Evolutionary conservation across 2,797 vertebrate genomes (phyloP).

Genomic region (Manis crassicaudata): DNA sequence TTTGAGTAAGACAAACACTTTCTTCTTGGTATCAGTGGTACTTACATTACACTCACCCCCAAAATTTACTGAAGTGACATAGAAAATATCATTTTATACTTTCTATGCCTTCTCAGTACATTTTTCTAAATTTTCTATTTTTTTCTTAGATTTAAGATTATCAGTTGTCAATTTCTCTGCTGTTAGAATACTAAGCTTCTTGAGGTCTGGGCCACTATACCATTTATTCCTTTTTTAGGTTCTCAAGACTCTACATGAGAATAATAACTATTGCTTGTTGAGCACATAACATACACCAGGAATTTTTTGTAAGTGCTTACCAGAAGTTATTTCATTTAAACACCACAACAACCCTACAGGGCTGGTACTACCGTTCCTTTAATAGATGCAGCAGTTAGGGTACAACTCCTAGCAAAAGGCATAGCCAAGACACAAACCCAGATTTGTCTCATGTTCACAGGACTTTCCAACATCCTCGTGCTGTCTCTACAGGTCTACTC

Average conservation of each 20-base stretch:
- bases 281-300: not conserved
- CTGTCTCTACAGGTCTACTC: not conserved
- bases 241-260: not conserved
- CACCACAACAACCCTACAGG: not conserved
- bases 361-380: not conserved
- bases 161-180: not conserved
- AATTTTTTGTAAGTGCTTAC: not conserved
- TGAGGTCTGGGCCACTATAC: not conserved
- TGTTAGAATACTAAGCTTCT: not conserved
- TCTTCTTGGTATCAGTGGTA: not conserved
- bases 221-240: not conserved
- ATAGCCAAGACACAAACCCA: not conserved
- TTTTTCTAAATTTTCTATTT: slow-evolving; percentile 37
- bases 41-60: not conserved
- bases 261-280: not conserved
- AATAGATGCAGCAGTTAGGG: not conserved
- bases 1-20: slow-evolving; percentile 21
- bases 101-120: slow-evolving; percentile 1
- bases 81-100: slow-evolving; percentile 16
- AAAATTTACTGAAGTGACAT: not conserved
- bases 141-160: slow-evolving; percentile 36
- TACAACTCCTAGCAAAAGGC: not conserved
- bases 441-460: not conserved
- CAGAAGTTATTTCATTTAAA: not conserved
- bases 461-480: not conserved